A percentile compares a stretch with the other conserved stretches of the same genome.
These are phyloP conservation scores for Chaenogobius annularis DNA, from an alignment of 2,113 vertebrate species.

Conservation along the genomic window DNA sequence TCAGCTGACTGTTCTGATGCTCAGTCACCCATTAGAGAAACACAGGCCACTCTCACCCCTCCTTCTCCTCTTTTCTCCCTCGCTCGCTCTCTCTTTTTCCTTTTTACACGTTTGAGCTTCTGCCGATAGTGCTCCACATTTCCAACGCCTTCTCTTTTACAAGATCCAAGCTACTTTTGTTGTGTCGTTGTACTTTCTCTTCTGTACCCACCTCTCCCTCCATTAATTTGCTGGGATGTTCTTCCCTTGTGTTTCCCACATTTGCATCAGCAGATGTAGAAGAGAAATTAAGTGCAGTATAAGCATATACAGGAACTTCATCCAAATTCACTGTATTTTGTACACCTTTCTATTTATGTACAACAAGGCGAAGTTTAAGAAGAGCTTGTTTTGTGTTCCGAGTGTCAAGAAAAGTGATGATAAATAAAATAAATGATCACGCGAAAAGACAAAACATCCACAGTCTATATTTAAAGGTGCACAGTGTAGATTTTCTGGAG, in stretches of 20 bases:
- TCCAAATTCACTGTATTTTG: not conserved
- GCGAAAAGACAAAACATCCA: too few species aligned
- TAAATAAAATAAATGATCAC: not conserved
- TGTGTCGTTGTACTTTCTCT: not conserved
- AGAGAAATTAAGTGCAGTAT: slow-evolving; percentile 1
- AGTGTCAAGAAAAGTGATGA: not conserved
- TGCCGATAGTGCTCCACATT: slow-evolving; percentile 8
- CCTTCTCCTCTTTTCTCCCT: not conserved
- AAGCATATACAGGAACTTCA: not conserved
- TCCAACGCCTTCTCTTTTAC: not conserved
- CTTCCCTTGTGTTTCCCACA: slow-evolving; percentile 3
- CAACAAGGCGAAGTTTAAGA: not conserved
- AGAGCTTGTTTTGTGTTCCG: not conserved
- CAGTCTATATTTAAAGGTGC: too few species aligned
- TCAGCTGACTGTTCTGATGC: slow-evolving; percentile 12
- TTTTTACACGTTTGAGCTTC: slow-evolving; percentile 12
- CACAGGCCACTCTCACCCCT: slow-evolving; percentile 5
- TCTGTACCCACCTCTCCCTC: not conserved
- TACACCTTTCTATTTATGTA: not conserved
- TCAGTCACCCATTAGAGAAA: slow-evolving; percentile 9
- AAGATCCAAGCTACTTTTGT: not conserved
- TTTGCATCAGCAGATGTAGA: slow-evolving; percentile 9
- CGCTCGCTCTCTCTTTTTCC: not conserved
- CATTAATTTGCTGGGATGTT: not conserved
- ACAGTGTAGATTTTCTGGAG: too few species aligned